Base-by-base conservation (phyloP, 1,140 invertebrate species). In the Eumaeus atala region DNA sequence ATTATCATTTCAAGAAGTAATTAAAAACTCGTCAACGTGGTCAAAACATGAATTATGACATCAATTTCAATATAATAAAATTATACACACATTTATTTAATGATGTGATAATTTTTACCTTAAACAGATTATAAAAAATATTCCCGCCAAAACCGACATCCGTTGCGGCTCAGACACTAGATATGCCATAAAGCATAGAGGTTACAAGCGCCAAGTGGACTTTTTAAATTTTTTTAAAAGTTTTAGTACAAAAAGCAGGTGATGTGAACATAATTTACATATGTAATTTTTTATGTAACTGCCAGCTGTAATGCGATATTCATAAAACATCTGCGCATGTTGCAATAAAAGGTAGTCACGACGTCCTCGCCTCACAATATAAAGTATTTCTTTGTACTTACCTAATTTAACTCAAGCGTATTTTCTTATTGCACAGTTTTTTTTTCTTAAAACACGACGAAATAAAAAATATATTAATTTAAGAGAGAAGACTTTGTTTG, bases 281-380 rank as follows among this genome's bases (percentile, higher is more conserved):
- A 44, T 18, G 40, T 44, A 44, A 44, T 44, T 44, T 44, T 44
- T 16, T 44, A 37, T 37, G 16, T 44, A 44, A 44, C 38, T 40
- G 11, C 14, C 40, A 44, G 40, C 40, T 44, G 40, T 44, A 37
- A n/a, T n/a, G 9, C 9, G 35, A 10, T 16, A 16, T 14, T 16
- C 40, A 16, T 9, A 14, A 44, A 37, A 44, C 40, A 44, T 16
- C 40, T 44, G 40, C 40, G 40, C 17, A 44, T 44, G 16, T 16
- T 44, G 40, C 40, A 44, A 44, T 44, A 44, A 44, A 44, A 16
- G 40, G 17, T 44, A 16, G 17, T 44, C 16, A 44, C 16, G 40
- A 44, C 17, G 40, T 44, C 40, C 40, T 44, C 40, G 40, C 14
- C 17, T 44, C 2, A 17, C 9, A 44, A 17, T 16, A 16, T 44